Conservation (phyloP, 2,888 invertebrate genomes). For the Eubasilissa splendida region DNA sequence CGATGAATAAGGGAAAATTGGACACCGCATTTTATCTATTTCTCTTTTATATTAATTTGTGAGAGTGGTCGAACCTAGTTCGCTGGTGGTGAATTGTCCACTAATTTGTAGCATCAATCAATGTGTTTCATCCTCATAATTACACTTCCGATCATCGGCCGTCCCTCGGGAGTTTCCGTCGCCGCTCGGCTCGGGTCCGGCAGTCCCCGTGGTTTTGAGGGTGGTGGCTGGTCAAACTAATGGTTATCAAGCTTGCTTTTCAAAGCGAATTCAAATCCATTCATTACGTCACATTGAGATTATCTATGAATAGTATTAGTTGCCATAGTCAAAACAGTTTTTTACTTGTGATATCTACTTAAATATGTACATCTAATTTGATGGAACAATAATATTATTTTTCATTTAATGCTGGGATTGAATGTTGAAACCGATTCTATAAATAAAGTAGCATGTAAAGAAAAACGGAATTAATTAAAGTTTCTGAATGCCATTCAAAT, state of each 20-base stretch:
- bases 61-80: conserved; percentile 5
- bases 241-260: conserved; percentile 54
- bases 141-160: conserved; percentile 42
- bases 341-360: no score
- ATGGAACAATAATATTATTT: no score
- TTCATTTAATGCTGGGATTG: no score
- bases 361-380: no score
- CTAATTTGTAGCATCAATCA: conserved; percentile 43
- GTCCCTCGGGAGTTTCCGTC: conserved; percentile 39
- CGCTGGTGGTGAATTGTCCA: conserved; percentile 23
- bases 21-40: background rate
- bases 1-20: background rate
- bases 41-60: conserved; percentile 25
- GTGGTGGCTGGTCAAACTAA: conserved; percentile 36
- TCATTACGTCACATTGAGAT: conserved; percentile 55
- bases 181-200: conserved; percentile 24
- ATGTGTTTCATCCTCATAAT: conserved; percentile 41
- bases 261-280: conserved; percentile 57
- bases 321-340: no score
- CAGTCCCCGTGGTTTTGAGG: background rate
- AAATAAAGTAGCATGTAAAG: no score
- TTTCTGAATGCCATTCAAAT: no score
- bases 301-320: conserved; percentile 24
- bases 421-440: no score
- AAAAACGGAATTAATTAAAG: no score